Conservation (phyloP, 2,888 invertebrate genomes). For the Ectobius pallidus region DNA sequence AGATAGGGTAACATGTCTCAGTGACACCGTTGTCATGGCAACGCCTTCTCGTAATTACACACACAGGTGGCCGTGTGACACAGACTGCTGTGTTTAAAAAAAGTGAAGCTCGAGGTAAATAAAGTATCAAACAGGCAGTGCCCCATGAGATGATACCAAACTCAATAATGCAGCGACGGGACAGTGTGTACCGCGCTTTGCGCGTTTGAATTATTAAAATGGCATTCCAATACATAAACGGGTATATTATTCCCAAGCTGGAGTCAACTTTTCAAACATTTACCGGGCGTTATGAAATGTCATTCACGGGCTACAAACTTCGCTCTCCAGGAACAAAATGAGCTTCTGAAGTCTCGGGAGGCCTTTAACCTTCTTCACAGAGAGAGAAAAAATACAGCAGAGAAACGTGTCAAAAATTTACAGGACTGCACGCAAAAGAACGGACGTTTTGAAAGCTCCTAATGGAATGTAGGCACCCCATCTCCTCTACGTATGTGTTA, state of each 20-base stretch:
- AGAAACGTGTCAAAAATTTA: slow-evolving; percentile 37
- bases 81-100: too few relatives aligned
- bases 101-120: too few relatives aligned
- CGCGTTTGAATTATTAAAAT: slow-evolving; percentile 2
- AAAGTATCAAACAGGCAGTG: too few relatives aligned
- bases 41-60: too few relatives aligned
- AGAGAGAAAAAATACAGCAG: not conserved
- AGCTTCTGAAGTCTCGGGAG: not conserved
- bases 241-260: not conserved
- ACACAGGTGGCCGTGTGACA: too few relatives aligned
- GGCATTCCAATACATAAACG: not conserved
- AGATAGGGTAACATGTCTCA: too few relatives aligned
- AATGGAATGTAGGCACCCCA: slow-evolving; percentile 34
- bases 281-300: slow-evolving; percentile 34
- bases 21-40: too few relatives aligned
- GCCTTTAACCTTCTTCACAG: not conserved
- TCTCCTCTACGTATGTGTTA: not conserved
- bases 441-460: slow-evolving; percentile 38
- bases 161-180: not conserved
- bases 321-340: not conserved
- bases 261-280: not conserved
- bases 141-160: too few relatives aligned
- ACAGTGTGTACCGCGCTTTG: not conserved
- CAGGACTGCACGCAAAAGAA: slow-evolving; percentile 28
- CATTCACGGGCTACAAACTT: slow-evolving; percentile 7